A percentile compares a stretch with the other conserved stretches of the same genome.
phyloP scores from a whole-genome alignment of 1,140 invertebrate genomes.

The Phthorimaea operculella region DNA sequence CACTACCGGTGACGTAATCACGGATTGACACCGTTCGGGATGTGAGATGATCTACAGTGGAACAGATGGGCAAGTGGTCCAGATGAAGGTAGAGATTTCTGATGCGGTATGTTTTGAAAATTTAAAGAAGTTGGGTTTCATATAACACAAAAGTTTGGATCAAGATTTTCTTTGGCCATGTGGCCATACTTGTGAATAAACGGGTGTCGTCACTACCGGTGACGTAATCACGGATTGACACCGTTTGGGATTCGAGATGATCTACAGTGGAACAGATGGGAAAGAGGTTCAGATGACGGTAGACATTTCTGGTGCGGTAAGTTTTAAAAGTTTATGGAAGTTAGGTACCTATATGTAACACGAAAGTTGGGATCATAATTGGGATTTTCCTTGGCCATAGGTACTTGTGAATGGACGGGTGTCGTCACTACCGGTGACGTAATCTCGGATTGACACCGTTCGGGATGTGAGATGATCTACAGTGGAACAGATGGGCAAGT shows the following conservation, averaged over 20 bases:
- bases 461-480: background rate
- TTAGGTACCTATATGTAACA: too few relatives aligned
- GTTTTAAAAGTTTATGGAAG: too few relatives aligned
- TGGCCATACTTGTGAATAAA: constrained; percentile 46
- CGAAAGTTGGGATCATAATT: too few relatives aligned
- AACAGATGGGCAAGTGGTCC: background rate
- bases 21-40: constrained; percentile 10
- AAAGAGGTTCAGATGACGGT: background rate
- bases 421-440: constrained; percentile 34
- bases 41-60: background rate
- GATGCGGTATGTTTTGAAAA: too few relatives aligned
- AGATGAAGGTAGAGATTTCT: too few relatives aligned
- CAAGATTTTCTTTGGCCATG: too few relatives aligned
- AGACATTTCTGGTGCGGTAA: too few relatives aligned
- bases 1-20: constrained; percentile 30
- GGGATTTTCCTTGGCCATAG: too few relatives aligned
- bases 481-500: background rate
- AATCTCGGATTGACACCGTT: constrained; percentile 17
- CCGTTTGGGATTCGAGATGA: background rate
- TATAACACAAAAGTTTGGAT: too few relatives aligned
- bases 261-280: background rate
- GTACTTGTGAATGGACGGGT: constrained; percentile 51
- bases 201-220: constrained; percentile 33
- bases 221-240: constrained; percentile 25
- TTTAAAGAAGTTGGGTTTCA: too few relatives aligned